Base-by-base conservation (phyloP, 1,140 invertebrate species). In the Drosophila trapezifrons region DNA sequence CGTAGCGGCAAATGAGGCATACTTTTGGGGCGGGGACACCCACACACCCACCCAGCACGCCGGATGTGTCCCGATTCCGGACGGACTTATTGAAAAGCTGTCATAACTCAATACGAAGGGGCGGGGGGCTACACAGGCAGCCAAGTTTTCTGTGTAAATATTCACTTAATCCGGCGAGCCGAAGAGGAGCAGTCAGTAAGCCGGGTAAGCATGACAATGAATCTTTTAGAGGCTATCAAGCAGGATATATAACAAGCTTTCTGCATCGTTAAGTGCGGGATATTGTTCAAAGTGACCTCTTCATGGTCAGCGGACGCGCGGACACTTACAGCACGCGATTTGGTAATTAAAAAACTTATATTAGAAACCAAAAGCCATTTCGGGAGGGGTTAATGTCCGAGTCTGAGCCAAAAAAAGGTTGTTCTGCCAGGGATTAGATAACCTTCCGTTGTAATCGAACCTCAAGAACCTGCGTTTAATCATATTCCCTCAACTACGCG, bases 11-110 rank as follows among this genome's bases (percentile, higher is more conserved):
- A 58, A n/a, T 40, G 43, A 38, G 54, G 66, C 67, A 71, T 71
- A 71, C 67, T 71, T 71, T 71, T 57, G 22, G 67, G n/a, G 42
- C 20, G 9, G 32, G 52, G 22, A 4, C 55, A 22, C 15, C 17
- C 29, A 29, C 27, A 32, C 45, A 25, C 27, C 22, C 47, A 49
- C 5, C 22, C 46, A 25, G 25, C 27, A 22, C 20, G 15, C 18
- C 32, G 18, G 32, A 54, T 22, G 32, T 54, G 51, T 54, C 51
- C 40, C 51, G 18, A 22, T 22, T 37, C 32, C 32, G 51, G 10
- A 54, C 13, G 9, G 4, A 37, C 32, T 29, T 47, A 64, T 64
- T 64, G 37, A 64, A 60, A 60, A 64, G 7, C 38, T 64, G 54
- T 40, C 59, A 29, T 56, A 38, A 57, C 29, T 62, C 22, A 56